phyloP scores from a whole-genome alignment of 2,888 invertebrate species.

The Orthosia gracilis region DNA sequence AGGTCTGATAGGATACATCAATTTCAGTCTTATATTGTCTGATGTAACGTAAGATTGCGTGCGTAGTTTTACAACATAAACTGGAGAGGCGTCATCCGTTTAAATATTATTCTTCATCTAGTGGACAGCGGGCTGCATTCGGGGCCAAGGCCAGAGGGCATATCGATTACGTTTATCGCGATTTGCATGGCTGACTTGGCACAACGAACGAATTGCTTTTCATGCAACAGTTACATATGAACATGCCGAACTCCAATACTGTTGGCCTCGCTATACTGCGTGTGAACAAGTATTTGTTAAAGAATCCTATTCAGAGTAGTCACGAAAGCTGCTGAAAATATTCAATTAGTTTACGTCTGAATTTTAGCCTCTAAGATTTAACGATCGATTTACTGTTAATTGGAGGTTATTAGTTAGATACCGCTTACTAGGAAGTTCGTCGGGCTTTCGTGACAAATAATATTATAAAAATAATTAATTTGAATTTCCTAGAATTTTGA shows the following conservation, averaged over 20 bases:
- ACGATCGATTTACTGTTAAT: slow-evolving; percentile 31
- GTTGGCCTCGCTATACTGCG: slow-evolving; percentile 50
- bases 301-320: slow-evolving; percentile 34
- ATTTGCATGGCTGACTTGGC: slow-evolving; percentile 78
- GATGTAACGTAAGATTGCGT: slow-evolving; percentile 67
- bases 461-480: not conserved
- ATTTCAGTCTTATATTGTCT: slow-evolving; percentile 61
- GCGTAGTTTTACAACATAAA: slow-evolving; percentile 78
- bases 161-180: slow-evolving; percentile 84
- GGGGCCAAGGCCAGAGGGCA: slow-evolving; percentile 84
- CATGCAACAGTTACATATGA: slow-evolving; percentile 52
- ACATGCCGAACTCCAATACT: slow-evolving; percentile 9
- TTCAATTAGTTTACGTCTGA: slow-evolving; percentile 29
- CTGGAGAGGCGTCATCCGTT: slow-evolving; percentile 70
- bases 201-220: slow-evolving; percentile 60
- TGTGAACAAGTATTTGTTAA: slow-evolving; percentile 41
- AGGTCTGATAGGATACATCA: slow-evolving; percentile 67
- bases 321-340: slow-evolving; percentile 56
- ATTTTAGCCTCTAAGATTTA: slow-evolving; percentile 12
- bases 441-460: slow-evolving; percentile 33
- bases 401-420: slow-evolving; percentile 24
- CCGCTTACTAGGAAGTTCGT: slow-evolving; percentile 33
- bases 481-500: not conserved
- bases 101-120: slow-evolving; percentile 84
- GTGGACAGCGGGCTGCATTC: slow-evolving; percentile 80